Evolutionary conservation across 2,888 invertebrate species (phyloP).

Genomic region (Troilus luridus): DNA sequence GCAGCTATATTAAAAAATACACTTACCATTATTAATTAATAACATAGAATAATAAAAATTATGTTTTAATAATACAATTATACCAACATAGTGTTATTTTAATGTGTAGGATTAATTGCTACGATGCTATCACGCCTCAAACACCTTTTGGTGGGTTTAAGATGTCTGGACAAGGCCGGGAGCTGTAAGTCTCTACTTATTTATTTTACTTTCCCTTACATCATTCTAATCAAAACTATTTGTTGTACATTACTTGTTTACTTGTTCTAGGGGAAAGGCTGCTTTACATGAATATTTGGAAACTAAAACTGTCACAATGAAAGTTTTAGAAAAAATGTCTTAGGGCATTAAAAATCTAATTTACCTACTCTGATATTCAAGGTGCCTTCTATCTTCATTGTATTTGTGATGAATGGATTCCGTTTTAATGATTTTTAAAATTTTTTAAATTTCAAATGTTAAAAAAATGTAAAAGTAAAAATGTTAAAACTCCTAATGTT

Average conservation of each 20-base stretch:
- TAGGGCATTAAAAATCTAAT: neutral
- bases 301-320: slow-evolving; percentile 89
- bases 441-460: too few relatives aligned
- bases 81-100: neutral
- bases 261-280: slow-evolving; percentile 79
- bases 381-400: neutral
- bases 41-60: too few relatives aligned
- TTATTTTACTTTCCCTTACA: neutral
- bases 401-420: too few relatives aligned
- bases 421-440: too few relatives aligned
- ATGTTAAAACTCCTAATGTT: neutral
- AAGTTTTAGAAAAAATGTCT: slow-evolving; percentile 67
- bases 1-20: too few relatives aligned
- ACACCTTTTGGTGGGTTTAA: slow-evolving; percentile 93
- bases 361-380: neutral
- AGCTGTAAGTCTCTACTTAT: slow-evolving; percentile 73
- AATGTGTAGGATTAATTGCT: slow-evolving; percentile 80
- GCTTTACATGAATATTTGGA: slow-evolving; percentile 94
- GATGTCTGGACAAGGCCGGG: slow-evolving; percentile 88
- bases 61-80: too few relatives aligned
- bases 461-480: too few relatives aligned
- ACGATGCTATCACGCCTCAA: slow-evolving; percentile 79
- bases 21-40: too few relatives aligned
- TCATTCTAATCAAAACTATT: neutral
- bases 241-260: neutral